Evolutionary conservation across 2,113 vertebrate genomes (phyloP).

Genomic region (Triplophysa dalaica): DNA sequence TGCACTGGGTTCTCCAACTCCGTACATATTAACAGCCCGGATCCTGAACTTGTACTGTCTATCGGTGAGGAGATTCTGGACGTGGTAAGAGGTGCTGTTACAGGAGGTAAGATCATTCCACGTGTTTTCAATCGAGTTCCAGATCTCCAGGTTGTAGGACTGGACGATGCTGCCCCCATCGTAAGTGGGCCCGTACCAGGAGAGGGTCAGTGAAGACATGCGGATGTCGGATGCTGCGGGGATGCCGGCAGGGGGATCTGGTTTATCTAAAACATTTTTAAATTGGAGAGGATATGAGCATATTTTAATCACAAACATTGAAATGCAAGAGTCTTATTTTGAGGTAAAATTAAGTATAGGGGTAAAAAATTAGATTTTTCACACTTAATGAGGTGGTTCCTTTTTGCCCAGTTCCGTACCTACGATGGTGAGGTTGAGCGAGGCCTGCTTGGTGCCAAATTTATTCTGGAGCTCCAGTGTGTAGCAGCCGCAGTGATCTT

Average conservation of each 20-base stretch:
- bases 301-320: no score
- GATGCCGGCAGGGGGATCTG: slow-evolving; percentile 90
- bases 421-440: slow-evolving; percentile 96
- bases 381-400: not conserved
- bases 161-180: slow-evolving; percentile 94
- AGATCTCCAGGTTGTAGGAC: slow-evolving; percentile 93
- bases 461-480: slow-evolving; percentile 88
- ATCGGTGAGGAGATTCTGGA: slow-evolving; percentile 85
- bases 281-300: not conserved
- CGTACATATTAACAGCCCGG: slow-evolving; percentile 89
- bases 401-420: slow-evolving; percentile 68
- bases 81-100: slow-evolving; percentile 92
- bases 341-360: no score
- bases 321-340: not conserved
- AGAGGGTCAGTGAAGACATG: slow-evolving; percentile 86
- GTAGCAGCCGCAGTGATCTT: slow-evolving; percentile 96
- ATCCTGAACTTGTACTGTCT: slow-evolving; percentile 92
- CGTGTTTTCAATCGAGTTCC: slow-evolving; percentile 82
- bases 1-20: slow-evolving; percentile 91
- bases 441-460: slow-evolving; percentile 86
- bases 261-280: slow-evolving; percentile 80
- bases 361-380: not conserved
- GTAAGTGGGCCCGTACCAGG: slow-evolving; percentile 95
- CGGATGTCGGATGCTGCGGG: slow-evolving; percentile 89
- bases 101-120: slow-evolving; percentile 91